Percentiles rank a stretch among this genome's conserved stretches.
These are phyloP conservation scores for Lepidothrix coronata DNA, from an alignment of 2,113 vertebrate species.

Conservation along the genomic window DNA sequence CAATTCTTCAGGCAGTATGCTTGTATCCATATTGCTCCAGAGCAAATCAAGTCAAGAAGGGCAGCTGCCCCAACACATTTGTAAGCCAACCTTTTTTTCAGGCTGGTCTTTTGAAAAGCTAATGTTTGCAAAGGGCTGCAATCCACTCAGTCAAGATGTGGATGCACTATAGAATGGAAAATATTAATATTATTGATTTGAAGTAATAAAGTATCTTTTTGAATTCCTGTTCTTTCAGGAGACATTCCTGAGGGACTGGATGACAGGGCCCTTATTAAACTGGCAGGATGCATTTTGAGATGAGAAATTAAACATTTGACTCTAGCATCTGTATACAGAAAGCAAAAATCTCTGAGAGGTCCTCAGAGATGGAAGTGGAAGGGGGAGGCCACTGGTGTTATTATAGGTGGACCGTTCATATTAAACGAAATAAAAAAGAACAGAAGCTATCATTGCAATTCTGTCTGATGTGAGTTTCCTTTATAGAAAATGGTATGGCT, in stretches of 20 bases:
- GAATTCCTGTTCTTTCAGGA: conserved; percentile 25
- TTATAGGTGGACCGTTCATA: background rate
- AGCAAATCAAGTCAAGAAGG: background rate
- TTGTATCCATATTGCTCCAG: background rate
- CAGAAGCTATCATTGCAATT: background rate
- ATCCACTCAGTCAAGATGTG: background rate
- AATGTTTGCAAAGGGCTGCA: background rate
- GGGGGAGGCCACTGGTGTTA: background rate
- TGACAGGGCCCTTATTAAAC: conserved; percentile 54
- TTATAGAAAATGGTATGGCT: background rate
- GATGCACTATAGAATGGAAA: background rate
- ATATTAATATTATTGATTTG: conserved; percentile 13
- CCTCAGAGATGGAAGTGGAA: background rate
- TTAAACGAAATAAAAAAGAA: background rate
- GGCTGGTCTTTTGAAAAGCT: background rate
- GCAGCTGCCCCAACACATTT: background rate
- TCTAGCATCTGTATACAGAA: conserved; percentile 21
- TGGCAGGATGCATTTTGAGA: conserved; percentile 4
- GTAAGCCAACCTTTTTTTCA: background rate
- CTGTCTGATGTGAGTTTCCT: background rate
- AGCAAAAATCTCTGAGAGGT: background rate
- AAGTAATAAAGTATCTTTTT: conserved; percentile 31
- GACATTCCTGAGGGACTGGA: background rate
- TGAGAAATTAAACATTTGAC: conserved; percentile 1
- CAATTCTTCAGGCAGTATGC: background rate